Conservation (phyloP, 1,140 invertebrate genomes). For the Polypedilum pembai region DNA sequence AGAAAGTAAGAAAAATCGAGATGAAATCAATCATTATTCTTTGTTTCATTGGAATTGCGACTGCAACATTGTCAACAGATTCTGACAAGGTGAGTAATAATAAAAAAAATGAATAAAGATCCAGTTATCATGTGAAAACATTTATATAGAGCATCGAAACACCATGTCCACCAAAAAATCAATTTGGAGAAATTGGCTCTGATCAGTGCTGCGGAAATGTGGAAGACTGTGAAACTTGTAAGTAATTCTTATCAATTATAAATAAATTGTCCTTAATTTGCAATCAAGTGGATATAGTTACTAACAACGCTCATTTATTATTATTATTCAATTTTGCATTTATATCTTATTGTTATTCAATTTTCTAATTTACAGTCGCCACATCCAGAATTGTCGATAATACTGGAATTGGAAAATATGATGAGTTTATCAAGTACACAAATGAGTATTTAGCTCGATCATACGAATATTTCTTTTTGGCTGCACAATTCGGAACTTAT, state of each 20-base stretch:
- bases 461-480: slow-evolving; percentile 64
- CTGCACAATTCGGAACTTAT: slow-evolving; percentile 69
- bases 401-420: background rate
- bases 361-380: background rate
- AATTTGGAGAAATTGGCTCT: background rate
- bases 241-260: background rate
- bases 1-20: slow-evolving; percentile 22
- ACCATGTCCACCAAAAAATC: slow-evolving; percentile 1
- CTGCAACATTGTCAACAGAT: background rate
- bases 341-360: too few species aligned
- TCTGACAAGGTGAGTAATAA: background rate
- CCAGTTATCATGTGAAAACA: background rate
- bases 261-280: background rate
- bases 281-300: background rate
- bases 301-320: background rate
- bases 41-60: background rate
- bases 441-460: slow-evolving; percentile 59
- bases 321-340: background rate
- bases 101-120: too few species aligned
- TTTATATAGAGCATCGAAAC: background rate
- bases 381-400: slow-evolving; percentile 3
- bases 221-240: background rate
- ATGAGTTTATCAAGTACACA: slow-evolving; percentile 45
- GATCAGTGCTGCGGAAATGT: background rate
- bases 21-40: slow-evolving; percentile 29